Percentiles rank a stretch among this genome's conserved stretches.
Evolutionary conservation across 1,140 invertebrate species (phyloP).

Genomic region (Nebria ingens): DNA sequence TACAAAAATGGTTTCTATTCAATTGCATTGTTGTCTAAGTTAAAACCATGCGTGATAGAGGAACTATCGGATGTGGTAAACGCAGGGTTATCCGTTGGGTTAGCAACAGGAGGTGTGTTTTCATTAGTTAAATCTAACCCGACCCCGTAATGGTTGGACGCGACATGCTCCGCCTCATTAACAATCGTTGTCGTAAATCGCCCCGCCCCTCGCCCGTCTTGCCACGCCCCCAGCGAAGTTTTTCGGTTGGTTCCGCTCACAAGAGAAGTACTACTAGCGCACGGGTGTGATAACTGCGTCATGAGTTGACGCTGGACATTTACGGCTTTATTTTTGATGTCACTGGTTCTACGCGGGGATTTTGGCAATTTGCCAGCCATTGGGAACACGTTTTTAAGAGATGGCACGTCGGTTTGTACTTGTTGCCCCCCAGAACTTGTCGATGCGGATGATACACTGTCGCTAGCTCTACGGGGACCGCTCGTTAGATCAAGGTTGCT

Average conservation of each 20-base stretch:
- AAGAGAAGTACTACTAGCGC: slow-evolving; percentile 3
- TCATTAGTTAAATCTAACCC: background rate
- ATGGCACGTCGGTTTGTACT: background rate
- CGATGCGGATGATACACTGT: slow-evolving; percentile 14
- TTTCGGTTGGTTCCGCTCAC: background rate
- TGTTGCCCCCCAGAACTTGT: background rate
- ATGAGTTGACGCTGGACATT: slow-evolving; percentile 16
- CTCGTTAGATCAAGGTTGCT: slow-evolving; percentile 19
- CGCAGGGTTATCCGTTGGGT: background rate
- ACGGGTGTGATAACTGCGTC: slow-evolving; percentile 20
- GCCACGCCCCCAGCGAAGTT: background rate
- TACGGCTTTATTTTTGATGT: slow-evolving; percentile 11
- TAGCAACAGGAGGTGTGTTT: background rate
- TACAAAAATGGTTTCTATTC: background rate
- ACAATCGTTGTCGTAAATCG: slow-evolving; percentile 35
- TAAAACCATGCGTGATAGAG: background rate
- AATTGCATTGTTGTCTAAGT: background rate
- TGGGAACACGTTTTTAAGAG: background rate
- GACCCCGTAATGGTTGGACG: slow-evolving; percentile 14
- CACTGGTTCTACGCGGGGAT: slow-evolving; percentile 10
- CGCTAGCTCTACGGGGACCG: slow-evolving; percentile 28
- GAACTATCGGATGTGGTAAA: background rate
- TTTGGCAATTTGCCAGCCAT: slow-evolving; percentile 13
- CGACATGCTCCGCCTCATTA: slow-evolving; percentile 36
- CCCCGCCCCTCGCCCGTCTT: slow-evolving; percentile 16